Percentiles rank a stretch among this genome's conserved stretches.
Evolutionary conservation across 2,797 vertebrate species (phyloP).

Genomic region (Platalea minor): DNA sequence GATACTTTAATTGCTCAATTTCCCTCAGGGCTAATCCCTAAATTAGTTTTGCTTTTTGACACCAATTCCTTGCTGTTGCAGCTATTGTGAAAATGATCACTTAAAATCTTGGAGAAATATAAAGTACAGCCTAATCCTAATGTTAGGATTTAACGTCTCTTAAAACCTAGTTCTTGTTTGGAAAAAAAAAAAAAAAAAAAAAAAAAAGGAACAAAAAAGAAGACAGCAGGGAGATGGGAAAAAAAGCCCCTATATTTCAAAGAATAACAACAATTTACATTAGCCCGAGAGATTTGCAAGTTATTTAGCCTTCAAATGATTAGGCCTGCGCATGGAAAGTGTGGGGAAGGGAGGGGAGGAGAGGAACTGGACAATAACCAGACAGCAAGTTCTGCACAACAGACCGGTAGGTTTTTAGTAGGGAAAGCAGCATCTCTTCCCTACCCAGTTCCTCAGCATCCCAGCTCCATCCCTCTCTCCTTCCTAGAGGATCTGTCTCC

Average conservation of each 20-base stretch:
- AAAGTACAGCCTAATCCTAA: background rate
- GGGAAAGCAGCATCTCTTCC: background rate
- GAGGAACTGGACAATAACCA: background rate
- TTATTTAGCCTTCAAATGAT: background rate
- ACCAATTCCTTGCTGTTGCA: slow-evolving; percentile 6
- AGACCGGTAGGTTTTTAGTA: background rate
- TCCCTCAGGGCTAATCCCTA: background rate
- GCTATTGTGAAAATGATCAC: slow-evolving; percentile 1
- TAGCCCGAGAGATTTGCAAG: background rate
- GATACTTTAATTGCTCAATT: slow-evolving; percentile 13
- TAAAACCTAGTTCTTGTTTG: background rate
- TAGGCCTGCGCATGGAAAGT: background rate
- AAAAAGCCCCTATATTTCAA: background rate
- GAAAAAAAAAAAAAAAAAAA: background rate
- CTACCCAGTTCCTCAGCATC: background rate
- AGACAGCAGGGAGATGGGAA: background rate
- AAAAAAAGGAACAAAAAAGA: too few species aligned
- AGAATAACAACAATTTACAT: background rate
- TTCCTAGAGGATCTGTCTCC: background rate
- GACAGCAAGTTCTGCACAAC: background rate
- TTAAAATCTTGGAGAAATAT: background rate
- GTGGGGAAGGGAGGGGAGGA: background rate
- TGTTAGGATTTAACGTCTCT: background rate
- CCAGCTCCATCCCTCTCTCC: background rate
- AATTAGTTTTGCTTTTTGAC: slow-evolving; percentile 39